Percentiles rank a stretch among this genome's conserved stretches.
phyloP scores from a whole-genome alignment of 2,113 vertebrate species.

The Erythrocercus mccallii region DNA sequence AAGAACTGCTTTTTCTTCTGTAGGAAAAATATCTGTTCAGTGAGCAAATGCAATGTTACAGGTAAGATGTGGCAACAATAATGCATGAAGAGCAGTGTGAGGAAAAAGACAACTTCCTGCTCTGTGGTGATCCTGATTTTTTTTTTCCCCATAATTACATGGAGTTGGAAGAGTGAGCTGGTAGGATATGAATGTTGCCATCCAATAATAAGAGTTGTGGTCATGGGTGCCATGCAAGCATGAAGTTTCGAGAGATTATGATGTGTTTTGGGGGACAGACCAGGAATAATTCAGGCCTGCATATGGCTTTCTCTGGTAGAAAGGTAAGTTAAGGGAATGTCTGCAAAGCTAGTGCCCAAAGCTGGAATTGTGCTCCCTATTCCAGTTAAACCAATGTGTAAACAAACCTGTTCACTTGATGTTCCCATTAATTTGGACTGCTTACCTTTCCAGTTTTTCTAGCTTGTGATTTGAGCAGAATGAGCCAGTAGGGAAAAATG shows the following conservation, averaged over 20 bases:
- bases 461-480: slow-evolving; percentile 43
- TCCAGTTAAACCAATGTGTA: slow-evolving; percentile 38
- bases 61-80: neutral
- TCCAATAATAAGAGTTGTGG: neutral
- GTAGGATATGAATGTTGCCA: neutral
- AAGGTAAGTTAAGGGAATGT: neutral
- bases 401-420: slow-evolving; percentile 37
- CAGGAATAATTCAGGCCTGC: neutral
- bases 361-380: neutral
- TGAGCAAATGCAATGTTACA: neutral
- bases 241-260: neutral
- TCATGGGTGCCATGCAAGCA: neutral
- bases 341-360: neutral
- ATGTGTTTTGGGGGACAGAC: neutral
- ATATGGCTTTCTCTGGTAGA: neutral
- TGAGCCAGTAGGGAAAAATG: slow-evolving; percentile 49
- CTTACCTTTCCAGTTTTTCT: slow-evolving; percentile 69
- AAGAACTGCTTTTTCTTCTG: neutral
- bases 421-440: slow-evolving; percentile 56
- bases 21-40: neutral
- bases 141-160: neutral
- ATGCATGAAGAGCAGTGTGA: neutral
- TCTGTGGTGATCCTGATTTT: neutral
- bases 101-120: neutral
- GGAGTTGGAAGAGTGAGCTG: neutral